Conservation (phyloP, 2,888 invertebrate genomes). For the Lepeophtheirus nordmannii region DNA sequence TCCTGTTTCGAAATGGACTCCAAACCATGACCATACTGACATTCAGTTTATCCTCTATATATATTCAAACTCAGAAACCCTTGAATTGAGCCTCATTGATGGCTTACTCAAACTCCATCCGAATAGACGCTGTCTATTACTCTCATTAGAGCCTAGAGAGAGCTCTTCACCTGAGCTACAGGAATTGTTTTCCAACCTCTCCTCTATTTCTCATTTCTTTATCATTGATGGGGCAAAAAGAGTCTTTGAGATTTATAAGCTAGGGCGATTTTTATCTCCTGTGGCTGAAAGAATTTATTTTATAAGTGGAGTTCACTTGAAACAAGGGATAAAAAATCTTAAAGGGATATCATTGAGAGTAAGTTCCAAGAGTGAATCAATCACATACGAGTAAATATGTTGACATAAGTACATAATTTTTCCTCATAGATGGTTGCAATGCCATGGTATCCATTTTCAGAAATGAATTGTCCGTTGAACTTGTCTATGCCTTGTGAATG, state of each 20-base stretch:
- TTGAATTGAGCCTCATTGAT: not conserved
- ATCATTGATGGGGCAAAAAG: not conserved
- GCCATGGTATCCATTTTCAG: not conserved
- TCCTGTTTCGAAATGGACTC: not conserved
- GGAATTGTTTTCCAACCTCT: not conserved
- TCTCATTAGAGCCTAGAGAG: not conserved
- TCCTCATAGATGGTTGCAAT: not conserved
- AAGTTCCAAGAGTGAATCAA: not conserved
- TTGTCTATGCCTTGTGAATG: not conserved
- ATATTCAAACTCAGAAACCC: not conserved
- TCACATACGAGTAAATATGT: too few species aligned
- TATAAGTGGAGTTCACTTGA: not conserved
- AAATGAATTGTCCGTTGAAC: not conserved
- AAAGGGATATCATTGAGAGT: not conserved
- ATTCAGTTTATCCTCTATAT: not conserved
- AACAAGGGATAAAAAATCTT: not conserved
- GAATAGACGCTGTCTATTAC: not conserved
- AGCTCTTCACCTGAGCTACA: not conserved
- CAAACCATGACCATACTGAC: not conserved
- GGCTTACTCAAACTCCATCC: not conserved
- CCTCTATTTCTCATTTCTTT: not conserved
- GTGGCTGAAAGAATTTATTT: not conserved
- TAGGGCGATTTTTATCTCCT: not conserved
- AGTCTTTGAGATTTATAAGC: not conserved
- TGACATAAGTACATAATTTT: not conserved